These are phyloP conservation scores for Zaprionus camerounensis DNA, from an alignment of 1,140 invertebrate species.

Conservation along the genomic window DNA sequence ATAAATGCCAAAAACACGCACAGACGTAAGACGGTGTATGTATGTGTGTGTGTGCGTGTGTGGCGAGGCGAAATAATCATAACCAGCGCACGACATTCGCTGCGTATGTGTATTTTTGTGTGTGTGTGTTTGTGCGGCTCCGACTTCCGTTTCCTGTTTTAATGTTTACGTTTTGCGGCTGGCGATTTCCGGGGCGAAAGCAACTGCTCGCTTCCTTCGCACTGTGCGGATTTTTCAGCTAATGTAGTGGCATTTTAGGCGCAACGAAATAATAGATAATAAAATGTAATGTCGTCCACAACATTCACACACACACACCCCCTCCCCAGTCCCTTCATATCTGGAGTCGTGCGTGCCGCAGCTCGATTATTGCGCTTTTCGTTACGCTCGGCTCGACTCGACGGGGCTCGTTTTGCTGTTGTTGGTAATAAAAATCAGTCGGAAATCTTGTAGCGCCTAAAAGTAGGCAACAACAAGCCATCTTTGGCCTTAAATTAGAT, in stretches of 20 bases:
- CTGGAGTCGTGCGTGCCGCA: conserved; percentile 56
- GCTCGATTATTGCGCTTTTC: conserved; percentile 70
- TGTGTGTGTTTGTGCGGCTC: conserved; percentile 41
- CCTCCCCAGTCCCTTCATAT: conserved; percentile 7
- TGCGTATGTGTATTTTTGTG: conserved; percentile 16
- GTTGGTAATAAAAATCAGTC: conserved; percentile 74
- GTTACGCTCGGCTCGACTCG: conserved; percentile 12
- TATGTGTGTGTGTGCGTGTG: neutral
- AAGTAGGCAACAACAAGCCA: conserved; percentile 59
- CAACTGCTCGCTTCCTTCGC: neutral
- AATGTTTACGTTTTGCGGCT: conserved; percentile 79
- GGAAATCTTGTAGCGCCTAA: conserved; percentile 60
- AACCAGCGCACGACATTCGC: conserved; percentile 51
- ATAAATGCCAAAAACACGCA: conserved; percentile 38
- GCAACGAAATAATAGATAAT: conserved; percentile 79
- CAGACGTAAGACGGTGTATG: neutral
- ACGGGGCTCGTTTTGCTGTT: conserved; percentile 16
- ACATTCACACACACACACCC: conserved; percentile 20
- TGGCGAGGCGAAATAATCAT: conserved; percentile 71
- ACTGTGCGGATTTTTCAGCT: conserved; percentile 66
- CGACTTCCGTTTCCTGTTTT: conserved; percentile 77
- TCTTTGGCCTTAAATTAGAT: conserved; percentile 66
- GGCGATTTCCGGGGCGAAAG: conserved; percentile 38
- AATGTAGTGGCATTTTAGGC: conserved; percentile 77
- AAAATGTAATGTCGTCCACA: conserved; percentile 73